Evolutionary conservation across 2,888 invertebrate genomes (phyloP).

Genomic region (Lysandra bellargus): DNA sequence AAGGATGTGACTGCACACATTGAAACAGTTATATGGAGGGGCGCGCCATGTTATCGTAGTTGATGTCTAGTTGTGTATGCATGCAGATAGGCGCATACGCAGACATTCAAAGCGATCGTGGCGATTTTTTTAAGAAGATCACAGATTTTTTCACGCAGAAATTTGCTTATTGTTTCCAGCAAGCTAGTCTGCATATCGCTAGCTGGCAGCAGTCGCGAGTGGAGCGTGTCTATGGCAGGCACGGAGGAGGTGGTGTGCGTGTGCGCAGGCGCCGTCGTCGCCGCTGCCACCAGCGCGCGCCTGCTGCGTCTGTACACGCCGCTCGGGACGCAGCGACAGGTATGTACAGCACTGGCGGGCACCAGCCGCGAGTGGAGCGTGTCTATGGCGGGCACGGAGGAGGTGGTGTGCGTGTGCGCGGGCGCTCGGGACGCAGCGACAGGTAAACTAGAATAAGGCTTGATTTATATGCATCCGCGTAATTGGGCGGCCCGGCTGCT

Average conservation of each 20-base stretch:
- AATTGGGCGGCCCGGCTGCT: too few species aligned
- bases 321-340: conserved; percentile 92
- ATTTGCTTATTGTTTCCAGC: conserved; percentile 59
- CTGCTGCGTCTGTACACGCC: conserved; percentile 91
- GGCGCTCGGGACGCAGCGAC: conserved; percentile 93
- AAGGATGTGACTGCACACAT: too few species aligned
- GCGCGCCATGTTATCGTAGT: too few species aligned
- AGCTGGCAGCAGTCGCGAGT: conserved; percentile 90
- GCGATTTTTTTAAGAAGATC: too few species aligned
- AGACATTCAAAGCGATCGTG: too few species aligned
- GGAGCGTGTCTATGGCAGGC: conserved; percentile 88
- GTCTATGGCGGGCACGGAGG: conserved; percentile 89
- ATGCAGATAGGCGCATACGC: too few species aligned
- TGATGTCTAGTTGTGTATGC: too few species aligned
- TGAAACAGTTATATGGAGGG: too few species aligned
- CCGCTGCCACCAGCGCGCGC: conserved; percentile 87
- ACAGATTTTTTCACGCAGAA: too few species aligned
- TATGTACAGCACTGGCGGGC: conserved; percentile 38
- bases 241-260: conserved; percentile 88
- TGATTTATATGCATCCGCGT: too few species aligned
- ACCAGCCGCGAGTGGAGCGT: conserved; percentile 92
- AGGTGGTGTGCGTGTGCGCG: conserved; percentile 84
- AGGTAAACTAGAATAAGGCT: conserved; percentile 54
- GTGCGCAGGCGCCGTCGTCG: conserved; percentile 86
- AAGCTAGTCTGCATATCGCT: conserved; percentile 88